Base-by-base conservation (phyloP, 2,113 vertebrate species). In the Elephantulus edwardii region DNA sequence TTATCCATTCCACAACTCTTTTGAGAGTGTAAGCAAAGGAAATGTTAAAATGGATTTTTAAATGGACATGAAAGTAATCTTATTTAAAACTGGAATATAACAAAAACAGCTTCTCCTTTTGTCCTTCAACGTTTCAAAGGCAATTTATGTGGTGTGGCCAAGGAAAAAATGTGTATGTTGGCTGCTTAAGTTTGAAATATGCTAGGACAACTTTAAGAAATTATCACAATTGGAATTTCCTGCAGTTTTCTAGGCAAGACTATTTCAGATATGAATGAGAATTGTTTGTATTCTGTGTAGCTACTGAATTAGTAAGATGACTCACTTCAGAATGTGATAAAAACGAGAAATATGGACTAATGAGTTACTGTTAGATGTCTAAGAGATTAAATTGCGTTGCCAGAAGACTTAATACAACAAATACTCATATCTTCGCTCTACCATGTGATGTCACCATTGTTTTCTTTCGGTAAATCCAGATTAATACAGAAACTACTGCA, bases 241-340 rank as follows among this genome's bases (percentile, higher is more conserved):
- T 82, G 52, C 82, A 50, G 46, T n/a, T 76, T 83, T 82, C 58
- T 56, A 91, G 70, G 44, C 74, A 85, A 86, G 71, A 38, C 71
- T 86, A 33, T 81, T 83, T 74, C 35, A 28, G 26, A 35, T 60
- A 66, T 88, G 76, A 93, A 62, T 76, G 78, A 44, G 83, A 86
- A 71, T 66, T 78, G 58, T 88, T 80, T 90, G 91, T 72, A 93
- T 64, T 28, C 19, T 83, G 40, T 30, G n/a, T 86, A 44, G 30
- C 90, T 92, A 91, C 78, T 84, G 48, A 33, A 71, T 48, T 44
- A 76, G 83, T 83, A 81, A 89, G 82, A 72, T 81, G 90, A 95
- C 58, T 93, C 90, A 90, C 52, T 92, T 72, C 85, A 88, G 76
- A 86, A 77, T 40, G 72, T 81, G 71, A 60, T 79, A 52, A 76